Conservation (phyloP, 2,113 vertebrate genomes). For the Equus quagga region DNA sequence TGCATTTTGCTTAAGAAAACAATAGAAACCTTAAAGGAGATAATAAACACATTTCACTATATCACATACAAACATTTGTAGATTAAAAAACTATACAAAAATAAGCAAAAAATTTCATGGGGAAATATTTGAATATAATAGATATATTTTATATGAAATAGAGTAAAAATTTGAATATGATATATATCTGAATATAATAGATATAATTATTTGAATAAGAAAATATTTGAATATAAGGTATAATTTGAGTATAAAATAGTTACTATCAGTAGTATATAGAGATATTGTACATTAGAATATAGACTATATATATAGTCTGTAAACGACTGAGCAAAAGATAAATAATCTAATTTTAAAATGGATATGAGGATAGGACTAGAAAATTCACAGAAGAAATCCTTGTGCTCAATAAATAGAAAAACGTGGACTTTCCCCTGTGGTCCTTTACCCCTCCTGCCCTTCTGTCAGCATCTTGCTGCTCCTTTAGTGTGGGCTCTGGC, state of each 20-base stretch:
- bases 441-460: background rate
- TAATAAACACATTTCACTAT: background rate
- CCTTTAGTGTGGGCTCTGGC: background rate
- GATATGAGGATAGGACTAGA: background rate
- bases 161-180: background rate
- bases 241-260: constrained; percentile 9
- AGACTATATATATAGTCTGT: too few species aligned
- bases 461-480: background rate
- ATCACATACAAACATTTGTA: background rate
- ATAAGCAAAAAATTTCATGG: background rate
- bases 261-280: background rate
- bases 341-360: background rate
- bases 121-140: background rate
- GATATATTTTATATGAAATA: background rate
- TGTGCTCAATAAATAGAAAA: background rate
- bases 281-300: background rate
- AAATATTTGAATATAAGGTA: background rate
- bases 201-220: background rate
- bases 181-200: background rate
- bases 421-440: background rate
- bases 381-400: background rate
- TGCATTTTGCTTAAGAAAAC: background rate
- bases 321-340: background rate
- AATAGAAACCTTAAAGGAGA: background rate
- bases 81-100: background rate